Base-by-base conservation (phyloP, 2,113 vertebrate genomes). In the Beaufortia kweichowensis region DNA sequence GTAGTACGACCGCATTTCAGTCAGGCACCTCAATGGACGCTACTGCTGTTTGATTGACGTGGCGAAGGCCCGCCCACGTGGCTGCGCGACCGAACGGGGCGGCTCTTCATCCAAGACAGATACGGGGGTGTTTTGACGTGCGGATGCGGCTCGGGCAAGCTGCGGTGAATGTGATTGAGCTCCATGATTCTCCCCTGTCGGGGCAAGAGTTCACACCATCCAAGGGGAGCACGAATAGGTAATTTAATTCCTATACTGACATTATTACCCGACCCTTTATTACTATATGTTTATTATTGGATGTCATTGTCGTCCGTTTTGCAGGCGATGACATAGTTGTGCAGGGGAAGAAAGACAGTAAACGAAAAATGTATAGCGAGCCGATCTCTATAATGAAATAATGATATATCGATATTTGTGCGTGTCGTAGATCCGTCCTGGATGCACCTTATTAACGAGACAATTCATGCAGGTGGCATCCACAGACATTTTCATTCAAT, bases 141-240 rank as follows among this genome's bases (percentile, higher is more conserved):
- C 87, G 87, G 88, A 87, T 90, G 89, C 88, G 82, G 89, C 79
- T 76, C 85, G 78, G 75, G 83, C 82, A 55, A 70, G 86, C 89
- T 88, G 89, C 91, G 86, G 89, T 83, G 89, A 87, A 89, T 90
- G 91, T 89, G 89, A 90, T 87, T 82, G 86, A 86, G 86, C 84
- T 88, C 85, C 81, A 79, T 82, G 39, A 85, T 87, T 83, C 79
- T 84, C 80, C 86, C 87, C 83, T 78, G 77, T 77, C 70, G 87
- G 91, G 87, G 84, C 86, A 66, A 87, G 90, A 86, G 84, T 84
- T 86, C 78, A 79, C 82, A 77, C 77, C 77, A 79, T 82, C 76
- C 81, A 82, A 86, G 82, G 87, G 84, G 82, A 79, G 77, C 84
- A 63, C 71, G 74, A 85, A 65, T 24, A 91, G 91, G 91, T 92